Conservation (phyloP, 92 coral and sea anemone species). For the Palythoa caribaeorum region DNA sequence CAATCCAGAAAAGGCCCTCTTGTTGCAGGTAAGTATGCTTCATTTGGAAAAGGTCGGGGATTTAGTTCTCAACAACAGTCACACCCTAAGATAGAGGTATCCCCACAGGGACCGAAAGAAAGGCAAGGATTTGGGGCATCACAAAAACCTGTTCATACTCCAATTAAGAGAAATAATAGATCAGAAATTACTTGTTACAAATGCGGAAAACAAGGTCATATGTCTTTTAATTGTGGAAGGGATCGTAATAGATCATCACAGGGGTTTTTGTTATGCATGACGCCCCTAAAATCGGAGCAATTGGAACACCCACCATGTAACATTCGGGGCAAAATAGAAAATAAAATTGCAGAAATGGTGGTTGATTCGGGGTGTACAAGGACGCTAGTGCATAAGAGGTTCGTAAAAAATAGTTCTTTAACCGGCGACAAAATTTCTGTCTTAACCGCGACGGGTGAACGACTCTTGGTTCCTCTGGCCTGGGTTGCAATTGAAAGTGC, state of each 20-base stretch:
- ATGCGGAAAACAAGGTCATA: neutral
- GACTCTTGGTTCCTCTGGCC: slow-evolving; percentile 25
- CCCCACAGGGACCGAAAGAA: neutral
- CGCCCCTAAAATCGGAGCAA: neutral
- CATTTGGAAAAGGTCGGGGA: slow-evolving; percentile 22
- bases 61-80: neutral
- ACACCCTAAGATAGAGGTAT: neutral
- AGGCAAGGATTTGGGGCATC: neutral
- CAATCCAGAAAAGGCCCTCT: slow-evolving; percentile 74
- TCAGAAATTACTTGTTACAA: neutral
- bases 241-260: neutral
- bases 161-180: neutral
- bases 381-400: slow-evolving; percentile 12
- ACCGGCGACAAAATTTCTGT: slow-evolving; percentile 26
- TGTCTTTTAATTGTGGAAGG: neutral
- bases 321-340: slow-evolving; percentile 20
- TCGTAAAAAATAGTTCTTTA: slow-evolving; percentile 4
- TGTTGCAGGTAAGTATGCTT: slow-evolving; percentile 60
- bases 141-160: neutral
- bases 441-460: slow-evolving; percentile 62
- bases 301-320: neutral
- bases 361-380: neutral
- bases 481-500: slow-evolving; percentile 38
- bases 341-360: slow-evolving; percentile 26
- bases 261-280: neutral